Conservation (phyloP, 2,888 invertebrate species). For the Belgica antarctica region DNA sequence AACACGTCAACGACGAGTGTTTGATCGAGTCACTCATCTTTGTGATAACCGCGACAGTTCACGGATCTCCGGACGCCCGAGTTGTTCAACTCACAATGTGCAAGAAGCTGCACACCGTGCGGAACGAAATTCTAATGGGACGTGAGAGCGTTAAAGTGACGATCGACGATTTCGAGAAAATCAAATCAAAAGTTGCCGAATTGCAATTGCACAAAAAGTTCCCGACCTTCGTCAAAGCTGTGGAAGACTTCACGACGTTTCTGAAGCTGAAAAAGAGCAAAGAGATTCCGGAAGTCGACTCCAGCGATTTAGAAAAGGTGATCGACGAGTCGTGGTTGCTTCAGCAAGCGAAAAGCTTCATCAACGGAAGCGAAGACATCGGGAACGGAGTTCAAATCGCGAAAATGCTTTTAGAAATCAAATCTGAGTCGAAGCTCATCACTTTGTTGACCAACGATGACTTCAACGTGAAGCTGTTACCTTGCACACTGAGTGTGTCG, state of each 20-base stretch:
- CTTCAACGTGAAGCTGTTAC: conserved; percentile 46
- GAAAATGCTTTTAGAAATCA: conserved; percentile 49
- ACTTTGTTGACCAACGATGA: neutral
- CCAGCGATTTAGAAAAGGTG: neutral
- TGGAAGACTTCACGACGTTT: neutral
- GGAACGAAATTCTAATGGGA: neutral
- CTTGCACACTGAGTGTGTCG: conserved; percentile 57
- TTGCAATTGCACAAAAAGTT: neutral
- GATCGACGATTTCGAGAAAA: neutral
- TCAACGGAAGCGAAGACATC: neutral
- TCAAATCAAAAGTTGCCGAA: neutral
- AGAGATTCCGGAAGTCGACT: neutral
- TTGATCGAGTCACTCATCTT: neutral
- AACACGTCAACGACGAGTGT: conserved; percentile 18
- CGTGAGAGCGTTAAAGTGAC: neutral
- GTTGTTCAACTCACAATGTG: neutral
- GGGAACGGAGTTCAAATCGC: conserved; percentile 11
- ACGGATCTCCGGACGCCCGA: neutral
- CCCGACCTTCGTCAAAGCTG: neutral
- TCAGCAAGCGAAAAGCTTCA: neutral
- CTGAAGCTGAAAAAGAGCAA: neutral
- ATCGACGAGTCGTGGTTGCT: conserved; percentile 36
- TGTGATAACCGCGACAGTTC: neutral
- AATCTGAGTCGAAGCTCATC: conserved; percentile 51
- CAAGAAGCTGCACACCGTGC: neutral